phyloP scores from a whole-genome alignment of 2,797 vertebrate genomes.

The Pitangus sulphuratus region DNA sequence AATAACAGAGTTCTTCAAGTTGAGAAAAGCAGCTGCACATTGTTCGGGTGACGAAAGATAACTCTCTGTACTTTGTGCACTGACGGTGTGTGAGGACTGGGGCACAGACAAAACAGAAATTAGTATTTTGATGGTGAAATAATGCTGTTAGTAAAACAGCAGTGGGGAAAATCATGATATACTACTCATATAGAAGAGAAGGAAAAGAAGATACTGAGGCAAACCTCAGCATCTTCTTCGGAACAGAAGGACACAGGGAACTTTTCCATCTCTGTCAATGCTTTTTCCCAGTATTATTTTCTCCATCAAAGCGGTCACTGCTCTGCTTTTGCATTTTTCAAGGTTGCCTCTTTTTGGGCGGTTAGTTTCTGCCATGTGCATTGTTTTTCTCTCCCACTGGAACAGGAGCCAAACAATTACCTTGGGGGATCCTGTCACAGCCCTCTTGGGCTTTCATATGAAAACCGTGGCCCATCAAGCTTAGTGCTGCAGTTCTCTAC shows the following conservation, averaged over 20 bases:
- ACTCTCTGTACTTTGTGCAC: not conserved
- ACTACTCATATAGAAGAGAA: not conserved
- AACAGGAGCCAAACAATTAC: not conserved
- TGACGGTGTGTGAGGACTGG: not conserved
- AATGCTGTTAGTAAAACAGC: not conserved
- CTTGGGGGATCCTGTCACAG: not conserved
- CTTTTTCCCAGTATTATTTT: not conserved
- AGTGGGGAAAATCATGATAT: not conserved
- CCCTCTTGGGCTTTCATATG: not conserved
- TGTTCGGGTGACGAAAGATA: not conserved
- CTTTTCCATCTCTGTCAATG: not conserved
- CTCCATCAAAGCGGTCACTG: not conserved
- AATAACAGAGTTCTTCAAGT: not conserved
- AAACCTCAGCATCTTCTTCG: not conserved
- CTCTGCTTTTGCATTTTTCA: not conserved
- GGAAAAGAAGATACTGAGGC: not conserved
- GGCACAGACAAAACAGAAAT: not conserved
- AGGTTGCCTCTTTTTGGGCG: not conserved
- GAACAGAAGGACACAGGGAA: not conserved
- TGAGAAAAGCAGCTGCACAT: not conserved
- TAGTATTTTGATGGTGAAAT: not conserved
- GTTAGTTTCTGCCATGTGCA: not conserved
- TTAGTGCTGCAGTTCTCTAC: not conserved
- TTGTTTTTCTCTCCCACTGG: not conserved
- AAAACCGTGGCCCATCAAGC: not conserved